Conservation (phyloP, 2,113 vertebrate genomes). For the Thomomys bottae region DNA sequence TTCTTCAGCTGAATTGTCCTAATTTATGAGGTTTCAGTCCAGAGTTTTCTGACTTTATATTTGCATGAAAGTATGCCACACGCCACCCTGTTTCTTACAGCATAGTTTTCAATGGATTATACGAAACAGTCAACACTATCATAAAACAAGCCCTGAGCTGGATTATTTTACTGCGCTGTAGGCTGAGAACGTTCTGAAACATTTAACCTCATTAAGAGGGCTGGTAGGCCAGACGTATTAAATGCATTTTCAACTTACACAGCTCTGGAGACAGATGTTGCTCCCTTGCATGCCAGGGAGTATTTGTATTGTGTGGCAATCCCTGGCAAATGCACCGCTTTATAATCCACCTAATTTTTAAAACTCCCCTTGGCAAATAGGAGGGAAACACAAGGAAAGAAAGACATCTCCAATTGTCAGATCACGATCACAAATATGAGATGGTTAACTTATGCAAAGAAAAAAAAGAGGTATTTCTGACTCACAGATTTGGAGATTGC, state of each 20-base stretch:
- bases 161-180: neutral
- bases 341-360: neutral
- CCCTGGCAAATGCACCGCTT: neutral
- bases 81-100: neutral
- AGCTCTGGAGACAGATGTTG: neutral
- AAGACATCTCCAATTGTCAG: neutral
- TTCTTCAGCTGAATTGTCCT: conserved; percentile 1
- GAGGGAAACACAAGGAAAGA: conserved; percentile 22
- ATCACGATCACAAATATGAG: neutral
- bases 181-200: neutral
- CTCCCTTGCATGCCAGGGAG: neutral
- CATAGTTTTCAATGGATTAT: neutral
- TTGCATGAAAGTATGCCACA: neutral
- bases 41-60: neutral
- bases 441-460: neutral
- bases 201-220: too few species aligned
- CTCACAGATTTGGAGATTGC: neutral
- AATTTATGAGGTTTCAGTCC: neutral
- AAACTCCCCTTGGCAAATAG: neutral
- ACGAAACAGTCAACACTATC: neutral
- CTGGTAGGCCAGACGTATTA: neutral
- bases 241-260: neutral
- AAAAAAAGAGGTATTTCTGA: neutral
- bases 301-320: neutral
- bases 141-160: neutral